Base-by-base conservation (phyloP, 2,113 vertebrate species). In the Oceanodroma tethys region DNA sequence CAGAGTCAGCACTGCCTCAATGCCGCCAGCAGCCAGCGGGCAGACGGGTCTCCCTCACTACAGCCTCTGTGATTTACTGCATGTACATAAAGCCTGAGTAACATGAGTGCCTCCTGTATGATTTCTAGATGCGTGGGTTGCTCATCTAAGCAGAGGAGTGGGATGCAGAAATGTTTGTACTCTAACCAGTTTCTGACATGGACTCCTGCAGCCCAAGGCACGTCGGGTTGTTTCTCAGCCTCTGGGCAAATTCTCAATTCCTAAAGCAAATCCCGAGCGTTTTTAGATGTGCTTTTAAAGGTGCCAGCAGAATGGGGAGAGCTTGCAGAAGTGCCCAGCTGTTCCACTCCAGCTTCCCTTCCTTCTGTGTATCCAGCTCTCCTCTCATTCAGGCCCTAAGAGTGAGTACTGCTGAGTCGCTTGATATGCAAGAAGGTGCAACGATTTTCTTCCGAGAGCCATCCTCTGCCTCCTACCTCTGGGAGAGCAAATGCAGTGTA, bases 51-150 rank as follows among this genome's bases (percentile, higher is more conserved):
- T 84, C 73, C 66, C 68, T 53, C 59, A 22, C 38, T 12, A 22
- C 80, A 75, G 89, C 81, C n/a, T 17, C 86, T 36, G 58, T 86
- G 93, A 88, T 93, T 89, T 73, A 92, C 66, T 50, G 71, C 34
- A 16, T 0, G 2, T 62, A 73, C 67, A 53, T 36, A 90, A 91
- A 93, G 93, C 87, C 72, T 23, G 29, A 76, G 88, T 30, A 86
- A 68, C 82, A 38, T 0, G 12, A 73, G 75, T 66, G 90, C 55
- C 83, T 95, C 68, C 74, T 58, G 79, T 21, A 8, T 86, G 93
- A 94, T 94, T 95, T 92, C 85, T 27, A 53, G 92, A 82, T 78
- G 95, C 19, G 84, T 96, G 95, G 95, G 95, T 34, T 91, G 95
- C 87, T 96, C 93, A 62, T 88, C 95, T 76, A 17, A 82, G 90